Conservation (phyloP, 2,888 invertebrate species). For the Cerceris ruficornis region DNA sequence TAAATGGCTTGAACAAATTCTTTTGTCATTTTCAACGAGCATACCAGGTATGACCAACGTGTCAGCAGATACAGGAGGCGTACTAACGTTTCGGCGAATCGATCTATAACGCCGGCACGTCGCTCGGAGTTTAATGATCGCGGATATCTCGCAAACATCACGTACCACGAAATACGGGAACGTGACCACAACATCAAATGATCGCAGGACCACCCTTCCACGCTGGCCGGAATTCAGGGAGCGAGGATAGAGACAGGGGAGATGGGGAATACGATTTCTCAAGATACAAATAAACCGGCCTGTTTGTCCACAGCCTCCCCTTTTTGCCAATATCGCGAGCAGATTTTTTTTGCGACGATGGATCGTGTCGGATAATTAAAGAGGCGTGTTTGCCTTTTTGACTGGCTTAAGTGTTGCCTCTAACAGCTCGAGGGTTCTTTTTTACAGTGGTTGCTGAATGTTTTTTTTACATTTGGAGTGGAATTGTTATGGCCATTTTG, state of each 20-base stretch:
- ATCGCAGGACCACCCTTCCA: conserved; percentile 48
- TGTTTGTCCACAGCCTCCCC: background rate
- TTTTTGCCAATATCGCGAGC: too few species aligned
- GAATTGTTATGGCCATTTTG: too few species aligned
- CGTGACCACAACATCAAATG: conserved; percentile 77
- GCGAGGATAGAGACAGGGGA: conserved; percentile 37
- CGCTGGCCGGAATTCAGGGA: conserved; percentile 33
- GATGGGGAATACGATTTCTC: conserved; percentile 12
- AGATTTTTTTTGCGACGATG: too few species aligned
- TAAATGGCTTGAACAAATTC: too few species aligned
- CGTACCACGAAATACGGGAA: conserved; percentile 77
- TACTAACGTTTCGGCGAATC: conserved; percentile 1
- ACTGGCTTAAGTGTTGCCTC: too few species aligned
- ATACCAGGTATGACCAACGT: conserved; percentile 9
- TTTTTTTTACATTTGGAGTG: too few species aligned
- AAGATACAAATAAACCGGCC: conserved; percentile 26
- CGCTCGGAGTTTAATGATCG: conserved; percentile 74
- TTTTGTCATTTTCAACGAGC: conserved; percentile 32
- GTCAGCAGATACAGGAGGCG: conserved; percentile 18
- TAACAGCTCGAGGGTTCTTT: too few species aligned
- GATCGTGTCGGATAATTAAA: too few species aligned
- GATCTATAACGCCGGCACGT: conserved; percentile 38
- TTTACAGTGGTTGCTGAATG: too few species aligned
- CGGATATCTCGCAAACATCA: conserved; percentile 76
- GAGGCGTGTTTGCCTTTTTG: too few species aligned